Base-by-base conservation (phyloP, 1,140 invertebrate genomes). In the Geopemphigus sp. region DNA sequence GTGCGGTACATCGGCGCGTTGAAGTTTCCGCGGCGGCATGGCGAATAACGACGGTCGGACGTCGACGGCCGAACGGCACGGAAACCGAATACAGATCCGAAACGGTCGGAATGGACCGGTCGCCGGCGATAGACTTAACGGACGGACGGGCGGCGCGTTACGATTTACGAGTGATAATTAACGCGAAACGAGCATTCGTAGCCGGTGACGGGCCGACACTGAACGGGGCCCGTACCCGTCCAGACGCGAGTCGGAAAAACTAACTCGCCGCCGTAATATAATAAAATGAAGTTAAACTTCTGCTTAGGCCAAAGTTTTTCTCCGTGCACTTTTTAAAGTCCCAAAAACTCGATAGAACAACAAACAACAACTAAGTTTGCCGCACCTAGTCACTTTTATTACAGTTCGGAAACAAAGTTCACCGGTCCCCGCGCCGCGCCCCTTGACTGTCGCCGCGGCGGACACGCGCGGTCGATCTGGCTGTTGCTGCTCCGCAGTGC, bases 341-440 rank as follows among this genome's bases (percentile, higher is more conserved):
- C 74, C 74, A 47, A 78, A 78, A 78, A 78, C 74, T 63, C 74
- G 57, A 78, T 63, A 50, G 74, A 78, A 61, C 74, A 63, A 78
- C 74, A 78, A 78, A 78, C 74, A 61, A 78, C 74, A 78, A 78
- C 74, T 78, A 78, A 78, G 74, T 78, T 78, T 26, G 74, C 57
- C 57, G 57, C 74, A 61, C 74, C 74, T 63, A 78, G 74, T 78
- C 57, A 61, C 74, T 78, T 78, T 78, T 78, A 78, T 78, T 78
- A 78, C 74, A 63, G 74, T 78, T 78, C 61, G 74, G 56, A 78
- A 78, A 78, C 74, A 78, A 78, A 78, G 74, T 78, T 78, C 74
- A 63, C 39, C 74, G 57, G 39, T 5, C 5, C 45, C 73, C 72
- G 26, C 53, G 8, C 56, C 73, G 32, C 64, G 32, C 64, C 39